phyloP scores from a whole-genome alignment of 2,113 vertebrate species.

The Choloepus hoffmanni region DNA sequence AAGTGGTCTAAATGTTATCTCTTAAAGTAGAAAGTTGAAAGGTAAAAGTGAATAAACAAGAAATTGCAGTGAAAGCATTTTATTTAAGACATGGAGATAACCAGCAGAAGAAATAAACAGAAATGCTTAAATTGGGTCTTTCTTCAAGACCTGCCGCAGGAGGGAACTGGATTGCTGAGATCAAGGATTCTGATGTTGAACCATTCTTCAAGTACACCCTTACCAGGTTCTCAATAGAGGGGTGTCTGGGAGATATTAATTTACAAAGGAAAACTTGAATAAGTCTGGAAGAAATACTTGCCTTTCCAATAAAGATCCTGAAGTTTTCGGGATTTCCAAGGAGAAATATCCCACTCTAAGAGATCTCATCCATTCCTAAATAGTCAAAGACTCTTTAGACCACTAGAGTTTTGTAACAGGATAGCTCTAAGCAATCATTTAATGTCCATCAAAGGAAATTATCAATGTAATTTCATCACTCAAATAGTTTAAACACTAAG shows the following conservation, averaged over 20 bases:
- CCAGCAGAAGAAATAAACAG: not conserved
- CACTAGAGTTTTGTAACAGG: not conserved
- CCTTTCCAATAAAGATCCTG: not conserved
- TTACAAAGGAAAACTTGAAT: not conserved
- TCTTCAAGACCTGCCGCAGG: not conserved
- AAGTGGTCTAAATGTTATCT: not conserved
- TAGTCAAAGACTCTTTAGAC: not conserved
- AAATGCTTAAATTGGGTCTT: not conserved
- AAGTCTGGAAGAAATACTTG: not conserved
- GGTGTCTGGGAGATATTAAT: not conserved
- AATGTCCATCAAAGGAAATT: slow-evolving; percentile 4
- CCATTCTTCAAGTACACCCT: not conserved
- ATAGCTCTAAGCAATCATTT: not conserved
- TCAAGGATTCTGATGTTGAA: not conserved
- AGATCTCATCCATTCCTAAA: not conserved
- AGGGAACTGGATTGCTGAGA: not conserved
- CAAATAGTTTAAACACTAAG: not conserved
- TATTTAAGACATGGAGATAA: not conserved
- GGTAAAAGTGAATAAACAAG: not conserved
- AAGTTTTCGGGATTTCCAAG: not conserved
- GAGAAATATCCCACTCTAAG: not conserved
- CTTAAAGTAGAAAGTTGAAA: not conserved
- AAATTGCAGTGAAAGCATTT: not conserved
- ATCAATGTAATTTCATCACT: not conserved
- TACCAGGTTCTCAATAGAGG: not conserved